A percentile compares a stretch with the other conserved stretches of the same genome.
Conservation (phyloP, 1,140 invertebrate species). For the Trichonephila inaurata region DNA sequence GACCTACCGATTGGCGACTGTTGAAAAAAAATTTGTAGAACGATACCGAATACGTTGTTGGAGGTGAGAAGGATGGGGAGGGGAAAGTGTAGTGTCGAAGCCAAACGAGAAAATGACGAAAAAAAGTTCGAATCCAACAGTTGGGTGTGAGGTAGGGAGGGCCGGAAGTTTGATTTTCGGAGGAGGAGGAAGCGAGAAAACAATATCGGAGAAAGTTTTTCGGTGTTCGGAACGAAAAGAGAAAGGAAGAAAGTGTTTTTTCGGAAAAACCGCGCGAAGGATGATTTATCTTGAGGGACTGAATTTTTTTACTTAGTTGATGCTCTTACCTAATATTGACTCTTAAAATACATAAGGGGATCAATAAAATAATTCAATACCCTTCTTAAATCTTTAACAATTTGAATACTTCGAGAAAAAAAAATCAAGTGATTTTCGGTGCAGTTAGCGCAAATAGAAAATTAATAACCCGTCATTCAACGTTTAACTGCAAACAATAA, state of each 20-base stretch:
- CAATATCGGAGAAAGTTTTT: constrained; percentile 51
- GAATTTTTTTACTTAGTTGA: too few species aligned
- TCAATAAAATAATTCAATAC: neutral
- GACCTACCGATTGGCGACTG: constrained; percentile 45
- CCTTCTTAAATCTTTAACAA: neutral
- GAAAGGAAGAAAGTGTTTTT: constrained; percentile 56
- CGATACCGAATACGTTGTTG: constrained; percentile 22
- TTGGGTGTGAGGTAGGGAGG: constrained; percentile 66
- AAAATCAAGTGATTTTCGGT: neutral
- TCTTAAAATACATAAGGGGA: neutral
- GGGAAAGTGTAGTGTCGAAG: neutral
- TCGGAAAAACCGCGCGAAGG: neutral
- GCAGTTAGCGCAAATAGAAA: neutral
- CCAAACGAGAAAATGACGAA: constrained; percentile 45
- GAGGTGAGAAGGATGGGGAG: neutral
- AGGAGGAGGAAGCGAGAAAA: constrained; percentile 30
- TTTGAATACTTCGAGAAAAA: neutral
- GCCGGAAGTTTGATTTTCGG: constrained; percentile 56
- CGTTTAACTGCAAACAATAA: neutral
- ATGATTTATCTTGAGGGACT: neutral
- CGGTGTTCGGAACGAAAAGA: constrained; percentile 40
- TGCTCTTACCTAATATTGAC: neutral
- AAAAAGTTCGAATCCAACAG: constrained; percentile 55
- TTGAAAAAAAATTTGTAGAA: neutral
- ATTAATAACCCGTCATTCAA: neutral